Conservation (phyloP, 2,888 invertebrate species). For the Toxonevra muliebris region DNA sequence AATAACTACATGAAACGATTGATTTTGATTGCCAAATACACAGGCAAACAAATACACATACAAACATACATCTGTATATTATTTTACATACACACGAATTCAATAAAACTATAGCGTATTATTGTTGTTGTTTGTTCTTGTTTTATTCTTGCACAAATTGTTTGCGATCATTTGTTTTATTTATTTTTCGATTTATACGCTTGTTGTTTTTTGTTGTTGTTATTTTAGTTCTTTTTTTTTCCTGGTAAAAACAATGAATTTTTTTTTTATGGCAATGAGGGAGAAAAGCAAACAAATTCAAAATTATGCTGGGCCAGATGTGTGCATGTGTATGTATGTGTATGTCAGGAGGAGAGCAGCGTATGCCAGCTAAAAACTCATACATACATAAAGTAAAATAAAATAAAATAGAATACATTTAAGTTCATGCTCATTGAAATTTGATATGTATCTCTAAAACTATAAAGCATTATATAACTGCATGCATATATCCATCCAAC, state of each 20-base stretch:
- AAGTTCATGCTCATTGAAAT: constrained; percentile 5
- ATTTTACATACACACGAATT: no score
- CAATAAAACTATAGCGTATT: neutral
- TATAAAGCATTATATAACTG: no score
- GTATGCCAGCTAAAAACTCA: neutral
- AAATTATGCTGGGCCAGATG: constrained; percentile 11
- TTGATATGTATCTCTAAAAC: neutral
- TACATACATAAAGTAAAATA: neutral
- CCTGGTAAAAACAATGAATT: constrained; percentile 14
- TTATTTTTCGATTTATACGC: constrained; percentile 10
- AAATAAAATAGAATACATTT: neutral
- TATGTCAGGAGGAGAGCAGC: neutral
- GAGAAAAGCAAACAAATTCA: neutral
- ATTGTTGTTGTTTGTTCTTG: constrained; percentile 1
- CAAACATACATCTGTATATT: no score
- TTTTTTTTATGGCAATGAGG: neutral
- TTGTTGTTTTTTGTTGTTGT: neutral
- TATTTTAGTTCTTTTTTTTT: neutral
- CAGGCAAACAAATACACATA: neutral
- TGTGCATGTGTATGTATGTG: neutral
- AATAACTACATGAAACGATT: constrained; percentile 15
- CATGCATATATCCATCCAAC: no score
- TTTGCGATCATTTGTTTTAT: constrained; percentile 14
- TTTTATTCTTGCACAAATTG: neutral
- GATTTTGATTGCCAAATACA: constrained; percentile 17